Evolutionary conservation across 1,140 invertebrate genomes (phyloP).

Genomic region (Platyscapa corneri): DNA sequence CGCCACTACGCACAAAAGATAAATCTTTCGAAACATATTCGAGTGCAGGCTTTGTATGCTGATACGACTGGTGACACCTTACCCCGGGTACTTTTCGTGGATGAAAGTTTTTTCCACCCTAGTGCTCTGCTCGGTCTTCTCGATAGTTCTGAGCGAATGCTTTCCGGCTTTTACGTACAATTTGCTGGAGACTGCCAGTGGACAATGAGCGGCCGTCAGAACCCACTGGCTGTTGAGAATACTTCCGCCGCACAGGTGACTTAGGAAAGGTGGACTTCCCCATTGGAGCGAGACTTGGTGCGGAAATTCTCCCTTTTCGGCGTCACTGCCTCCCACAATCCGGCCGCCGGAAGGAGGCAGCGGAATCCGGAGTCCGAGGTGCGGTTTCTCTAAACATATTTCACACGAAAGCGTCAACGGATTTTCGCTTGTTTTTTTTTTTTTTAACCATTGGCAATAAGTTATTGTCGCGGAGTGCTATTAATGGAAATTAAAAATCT

Average conservation of each 20-base stretch:
- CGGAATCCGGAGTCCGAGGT: neutral
- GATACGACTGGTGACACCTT: too few relatives aligned
- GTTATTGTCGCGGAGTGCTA: too few relatives aligned
- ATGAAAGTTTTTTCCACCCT: constrained; percentile 66
- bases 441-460: too few relatives aligned
- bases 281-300: constrained; percentile 67
- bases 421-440: too few relatives aligned
- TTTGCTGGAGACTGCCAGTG: constrained; percentile 19
- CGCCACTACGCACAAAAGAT: constrained; percentile 63
- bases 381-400: neutral
- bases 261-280: neutral
- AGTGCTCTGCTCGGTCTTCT: constrained; percentile 71
- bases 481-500: too few relatives aligned
- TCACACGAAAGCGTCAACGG: neutral
- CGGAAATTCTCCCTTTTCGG: constrained; percentile 64
- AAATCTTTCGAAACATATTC: too few relatives aligned
- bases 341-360: neutral
- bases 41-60: too few relatives aligned
- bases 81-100: constrained; percentile 75
- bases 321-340: constrained; percentile 69
- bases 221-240: constrained; percentile 23
- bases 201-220: constrained; percentile 43
- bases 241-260: constrained; percentile 45
- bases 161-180: constrained; percentile 65
- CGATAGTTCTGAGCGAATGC: constrained; percentile 54